Base-by-base conservation (phyloP, 2,888 invertebrate genomes). In the Leptopilina myrica region DNA sequence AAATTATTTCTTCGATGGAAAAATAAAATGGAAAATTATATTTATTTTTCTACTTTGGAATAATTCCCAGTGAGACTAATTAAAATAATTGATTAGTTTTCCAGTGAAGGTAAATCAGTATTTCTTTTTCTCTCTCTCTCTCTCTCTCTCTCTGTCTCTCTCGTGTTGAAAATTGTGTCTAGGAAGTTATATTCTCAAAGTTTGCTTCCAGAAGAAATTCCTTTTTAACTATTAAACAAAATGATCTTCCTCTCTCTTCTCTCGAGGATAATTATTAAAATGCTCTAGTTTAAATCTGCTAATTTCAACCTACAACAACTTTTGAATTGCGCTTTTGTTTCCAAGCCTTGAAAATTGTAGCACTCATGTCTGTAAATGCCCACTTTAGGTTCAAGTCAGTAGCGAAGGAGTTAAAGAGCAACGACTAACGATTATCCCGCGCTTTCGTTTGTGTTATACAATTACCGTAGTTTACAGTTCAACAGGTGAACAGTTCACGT, bases 291-390 rank as follows among this genome's bases (percentile, higher is more conserved):
- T 53, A 69, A 69, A 69, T 69, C 53, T 69, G 53, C 69, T 53
- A 69, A 53, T 69, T 69, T 53, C 53, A 53, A 73, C 56, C 53
- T 73, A 53, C 69, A 64, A 64, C 64, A 56, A 73, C 53, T 73
- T 43, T 73, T 73, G 56, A 56, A 56, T 73, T 73, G 53, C 56
- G 40, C 73, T 73, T 73, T 56, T 59, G 53, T 73, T 26, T 12
- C 33, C 7, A 73, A n/a, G 73, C 73, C 73, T 73, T 56, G 56
- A 73, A 73, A 53, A 53, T 53, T 73, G 26, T 9, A 4, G 33
- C 73, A 73, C 73, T 73, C 73, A 73, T 73, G 73, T 73, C 73
- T 73, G 73, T 73, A 73, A 73, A 73, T 73, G 73, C 73, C 56
- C 73, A 73, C 73, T 73, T 73, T 73, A 73, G 73, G 56, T 73